These are phyloP conservation scores for Xanthorhoe spadicearia DNA, from an alignment of 2,888 invertebrate genomes.

Conservation along the genomic window DNA sequence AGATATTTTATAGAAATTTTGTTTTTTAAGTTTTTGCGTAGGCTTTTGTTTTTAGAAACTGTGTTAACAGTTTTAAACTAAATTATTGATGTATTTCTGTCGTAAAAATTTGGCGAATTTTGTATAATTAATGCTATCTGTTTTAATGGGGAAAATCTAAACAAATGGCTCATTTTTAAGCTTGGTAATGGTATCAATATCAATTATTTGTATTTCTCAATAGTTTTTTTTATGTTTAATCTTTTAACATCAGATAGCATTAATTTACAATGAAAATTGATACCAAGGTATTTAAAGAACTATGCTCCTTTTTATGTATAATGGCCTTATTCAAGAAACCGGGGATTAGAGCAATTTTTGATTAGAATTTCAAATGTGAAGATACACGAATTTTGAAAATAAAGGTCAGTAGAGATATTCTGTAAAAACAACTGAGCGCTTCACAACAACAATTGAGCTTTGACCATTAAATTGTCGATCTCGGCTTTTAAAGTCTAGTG, in stretches of 20 bases:
- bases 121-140: conserved; percentile 15
- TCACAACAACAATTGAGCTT: too few relatives aligned
- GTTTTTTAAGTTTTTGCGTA: conserved; percentile 24
- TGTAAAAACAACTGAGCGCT: too few relatives aligned
- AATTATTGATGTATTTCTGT: conserved; percentile 21
- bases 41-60: conserved; percentile 1
- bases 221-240: too few relatives aligned
- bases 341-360: too few relatives aligned
- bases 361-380: neutral
- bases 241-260: conserved; percentile 5
- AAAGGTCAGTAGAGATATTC: too few relatives aligned
- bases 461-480: too few relatives aligned
- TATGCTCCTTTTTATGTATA: conserved; percentile 19
- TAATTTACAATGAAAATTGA: neutral
- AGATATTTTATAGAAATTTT: conserved; percentile 30
- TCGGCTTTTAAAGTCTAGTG: too few relatives aligned
- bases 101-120: neutral
- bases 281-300: conserved; percentile 4
- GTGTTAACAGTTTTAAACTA: conserved; percentile 5
- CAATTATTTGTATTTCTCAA: too few relatives aligned
- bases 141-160: neutral
- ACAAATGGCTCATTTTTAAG: too few relatives aligned
- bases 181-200: too few relatives aligned
- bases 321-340: conserved; percentile 10
- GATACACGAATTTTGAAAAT: neutral